These are phyloP conservation scores for Zaprionus inermis DNA, from an alignment of 1,140 invertebrate genomes.

Conservation along the genomic window DNA sequence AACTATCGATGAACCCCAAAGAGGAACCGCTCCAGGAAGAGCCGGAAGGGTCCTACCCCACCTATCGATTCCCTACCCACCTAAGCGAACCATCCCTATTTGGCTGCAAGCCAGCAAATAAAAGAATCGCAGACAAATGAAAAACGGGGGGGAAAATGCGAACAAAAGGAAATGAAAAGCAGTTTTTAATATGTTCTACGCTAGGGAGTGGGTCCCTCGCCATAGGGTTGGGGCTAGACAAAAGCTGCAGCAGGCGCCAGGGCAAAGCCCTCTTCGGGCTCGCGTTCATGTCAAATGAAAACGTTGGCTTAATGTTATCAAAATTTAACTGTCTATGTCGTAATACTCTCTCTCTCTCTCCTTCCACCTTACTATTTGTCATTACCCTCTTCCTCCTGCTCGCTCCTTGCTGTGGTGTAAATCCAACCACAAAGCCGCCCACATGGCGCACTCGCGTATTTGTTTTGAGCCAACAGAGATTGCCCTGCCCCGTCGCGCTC, in stretches of 20 bases:
- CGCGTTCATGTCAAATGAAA: slow-evolving; percentile 70
- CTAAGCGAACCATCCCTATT: slow-evolving; percentile 41
- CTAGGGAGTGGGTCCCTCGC: neutral
- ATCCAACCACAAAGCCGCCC: slow-evolving; percentile 53
- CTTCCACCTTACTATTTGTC: slow-evolving; percentile 10
- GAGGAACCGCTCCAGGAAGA: neutral
- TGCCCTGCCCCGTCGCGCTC: slow-evolving; percentile 16
- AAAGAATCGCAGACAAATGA: slow-evolving; percentile 51
- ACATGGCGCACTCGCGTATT: slow-evolving; percentile 54
- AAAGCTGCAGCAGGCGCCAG: slow-evolving; percentile 54
- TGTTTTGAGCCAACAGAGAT: slow-evolving; percentile 69
- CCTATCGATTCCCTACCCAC: slow-evolving; percentile 9
- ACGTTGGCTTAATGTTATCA: slow-evolving; percentile 75
- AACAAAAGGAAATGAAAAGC: slow-evolving; percentile 58
- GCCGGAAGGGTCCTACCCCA: neutral
- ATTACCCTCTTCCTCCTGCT: neutral
- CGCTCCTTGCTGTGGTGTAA: slow-evolving; percentile 5
- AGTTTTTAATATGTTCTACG: slow-evolving; percentile 68
- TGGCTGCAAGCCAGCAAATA: slow-evolving; percentile 57
- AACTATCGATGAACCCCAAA: slow-evolving; percentile 72
- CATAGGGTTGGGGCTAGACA: slow-evolving; percentile 55
- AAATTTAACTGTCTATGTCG: slow-evolving; percentile 56
- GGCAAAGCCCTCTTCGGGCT: neutral
- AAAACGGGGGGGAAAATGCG: neutral
- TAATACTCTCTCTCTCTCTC: neutral